A percentile compares a stretch with the other conserved stretches of the same genome.
Conservation (phyloP, 2,797 vertebrate genomes). For the Tachyglossus aculeatus region DNA sequence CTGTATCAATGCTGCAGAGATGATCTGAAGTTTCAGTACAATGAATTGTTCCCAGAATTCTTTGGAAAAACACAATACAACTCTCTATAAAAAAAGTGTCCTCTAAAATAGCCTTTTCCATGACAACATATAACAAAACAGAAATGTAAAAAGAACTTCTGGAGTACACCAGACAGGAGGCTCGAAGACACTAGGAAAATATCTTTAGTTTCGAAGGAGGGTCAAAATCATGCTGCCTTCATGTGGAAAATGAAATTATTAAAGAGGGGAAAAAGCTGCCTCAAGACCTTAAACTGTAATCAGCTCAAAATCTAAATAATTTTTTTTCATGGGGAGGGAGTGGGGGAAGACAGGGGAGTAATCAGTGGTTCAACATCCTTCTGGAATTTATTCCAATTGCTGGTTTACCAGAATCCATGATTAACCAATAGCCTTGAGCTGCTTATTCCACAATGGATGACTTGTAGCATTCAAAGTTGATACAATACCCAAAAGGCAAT, state of each 20-base stretch:
- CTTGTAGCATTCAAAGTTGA: too few relatives aligned
- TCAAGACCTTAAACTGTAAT: conserved; percentile 17
- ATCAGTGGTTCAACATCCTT: not conserved
- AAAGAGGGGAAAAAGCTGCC: conserved; percentile 33
- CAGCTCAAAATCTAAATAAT: not conserved
- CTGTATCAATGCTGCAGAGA: too few relatives aligned
- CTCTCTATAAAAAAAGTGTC: conserved; percentile 19
- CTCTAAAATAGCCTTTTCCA: conserved; percentile 27
- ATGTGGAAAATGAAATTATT: not conserved
- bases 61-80: conserved; percentile 28
- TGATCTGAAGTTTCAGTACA: too few relatives aligned
- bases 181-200: conserved; percentile 1
- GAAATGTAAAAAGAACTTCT: conserved; percentile 21
- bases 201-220: not conserved
- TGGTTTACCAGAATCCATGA: not conserved
- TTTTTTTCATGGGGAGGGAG: not conserved
- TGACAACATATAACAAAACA: conserved; percentile 23
- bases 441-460: too few relatives aligned
- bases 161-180: not conserved
- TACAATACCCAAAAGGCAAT: too few relatives aligned
- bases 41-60: conserved; percentile 16
- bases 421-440: too few relatives aligned
- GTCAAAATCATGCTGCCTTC: not conserved
- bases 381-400: not conserved
- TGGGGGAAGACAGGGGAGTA: not conserved